phyloP scores from a whole-genome alignment of 1,140 invertebrate genomes.

The Nylanderia fulva region DNA sequence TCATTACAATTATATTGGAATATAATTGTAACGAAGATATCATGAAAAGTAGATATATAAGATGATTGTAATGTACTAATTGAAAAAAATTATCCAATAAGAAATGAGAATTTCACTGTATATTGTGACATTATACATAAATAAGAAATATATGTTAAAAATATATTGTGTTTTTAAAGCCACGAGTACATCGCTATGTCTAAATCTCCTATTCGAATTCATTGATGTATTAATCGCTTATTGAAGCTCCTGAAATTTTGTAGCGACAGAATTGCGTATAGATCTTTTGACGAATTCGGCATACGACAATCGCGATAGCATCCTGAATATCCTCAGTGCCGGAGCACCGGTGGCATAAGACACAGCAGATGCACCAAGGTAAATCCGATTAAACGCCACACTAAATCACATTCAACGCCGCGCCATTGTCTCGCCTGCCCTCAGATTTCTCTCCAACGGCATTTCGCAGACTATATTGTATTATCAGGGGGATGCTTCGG shows the following conservation, averaged over 20 bases:
- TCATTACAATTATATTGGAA: not conserved
- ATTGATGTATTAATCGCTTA: slow-evolving; percentile 11
- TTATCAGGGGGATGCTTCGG: slow-evolving; percentile 43
- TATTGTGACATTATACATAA: not conserved
- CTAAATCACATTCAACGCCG: slow-evolving; percentile 76
- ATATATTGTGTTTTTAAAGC: not conserved
- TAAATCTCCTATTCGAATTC: too few species aligned
- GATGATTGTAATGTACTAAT: too few species aligned
- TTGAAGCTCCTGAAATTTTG: not conserved
- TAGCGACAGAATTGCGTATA: not conserved
- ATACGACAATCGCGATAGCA: not conserved
- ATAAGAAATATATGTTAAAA: not conserved
- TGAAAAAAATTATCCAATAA: too few species aligned
- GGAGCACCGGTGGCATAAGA: slow-evolving; percentile 56
- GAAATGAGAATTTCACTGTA: not conserved
- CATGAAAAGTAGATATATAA: too few species aligned
- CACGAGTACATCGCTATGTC: not conserved
- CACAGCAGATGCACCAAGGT: slow-evolving; percentile 63
- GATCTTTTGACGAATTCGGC: slow-evolving; percentile 2
- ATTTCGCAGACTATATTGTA: slow-evolving; percentile 48
- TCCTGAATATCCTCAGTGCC: slow-evolving; percentile 25
- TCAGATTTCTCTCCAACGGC: slow-evolving; percentile 41
- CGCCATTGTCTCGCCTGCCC: slow-evolving; percentile 65
- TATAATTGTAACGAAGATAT: too few species aligned
- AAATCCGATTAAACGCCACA: slow-evolving; percentile 75